These are phyloP conservation scores for Promerops cafer DNA, from an alignment of 2,113 vertebrate genomes.

Conservation along the genomic window DNA sequence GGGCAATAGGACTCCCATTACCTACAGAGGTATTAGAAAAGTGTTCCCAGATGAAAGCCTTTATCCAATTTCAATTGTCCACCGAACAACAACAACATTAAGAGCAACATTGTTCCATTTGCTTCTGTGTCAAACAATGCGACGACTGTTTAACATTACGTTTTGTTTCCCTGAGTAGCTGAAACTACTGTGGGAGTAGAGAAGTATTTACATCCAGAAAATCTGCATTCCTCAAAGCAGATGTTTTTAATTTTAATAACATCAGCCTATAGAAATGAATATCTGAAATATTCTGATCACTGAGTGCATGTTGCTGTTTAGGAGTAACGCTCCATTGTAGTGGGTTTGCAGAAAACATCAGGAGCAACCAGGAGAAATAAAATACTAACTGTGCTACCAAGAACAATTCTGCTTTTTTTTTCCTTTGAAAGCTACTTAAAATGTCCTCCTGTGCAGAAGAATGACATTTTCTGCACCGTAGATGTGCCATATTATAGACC, in stretches of 20 bases:
- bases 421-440: conserved; percentile 11
- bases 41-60: conserved; percentile 71
- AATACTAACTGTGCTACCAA: conserved; percentile 8
- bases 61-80: conserved; percentile 72
- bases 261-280: conserved; percentile 58
- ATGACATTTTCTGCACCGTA: background rate
- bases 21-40: conserved; percentile 69
- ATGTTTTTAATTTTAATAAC: conserved; percentile 70
- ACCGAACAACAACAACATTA: conserved; percentile 65
- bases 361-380: conserved; percentile 31
- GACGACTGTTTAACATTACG: conserved; percentile 41
- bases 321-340: background rate
- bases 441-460: conserved; percentile 2
- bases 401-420: background rate
- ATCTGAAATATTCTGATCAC: conserved; percentile 57
- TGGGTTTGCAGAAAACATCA: conserved; percentile 32
- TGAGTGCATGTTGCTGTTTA: background rate
- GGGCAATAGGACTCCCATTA: conserved; percentile 40
- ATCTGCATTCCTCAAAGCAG: conserved; percentile 62
- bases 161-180: conserved; percentile 43
- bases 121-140: conserved; percentile 74
- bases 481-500: background rate
- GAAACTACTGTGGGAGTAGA: conserved; percentile 45
- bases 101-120: conserved; percentile 40
- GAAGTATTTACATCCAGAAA: conserved; percentile 53